Conservation (phyloP, 2,113 vertebrate genomes). For the Argyrosomus japonicus region DNA sequence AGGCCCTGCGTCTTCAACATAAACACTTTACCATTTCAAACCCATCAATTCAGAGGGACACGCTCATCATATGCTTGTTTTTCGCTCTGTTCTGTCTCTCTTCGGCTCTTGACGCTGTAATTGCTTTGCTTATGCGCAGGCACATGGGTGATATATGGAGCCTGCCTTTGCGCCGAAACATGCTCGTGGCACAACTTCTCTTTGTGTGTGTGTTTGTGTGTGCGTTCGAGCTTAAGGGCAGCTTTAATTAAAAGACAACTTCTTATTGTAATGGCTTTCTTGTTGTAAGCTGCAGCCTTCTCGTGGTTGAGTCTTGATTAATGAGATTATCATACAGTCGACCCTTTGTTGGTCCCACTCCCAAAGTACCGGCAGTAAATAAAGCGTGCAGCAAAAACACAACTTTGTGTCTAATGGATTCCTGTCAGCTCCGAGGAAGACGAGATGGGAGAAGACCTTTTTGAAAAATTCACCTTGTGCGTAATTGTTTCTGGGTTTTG, state of each 20-base stretch:
- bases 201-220: slow-evolving; percentile 15
- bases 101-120: slow-evolving; percentile 54
- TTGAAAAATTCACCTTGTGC: background rate
- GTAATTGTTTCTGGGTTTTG: background rate
- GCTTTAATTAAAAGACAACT: slow-evolving; percentile 75
- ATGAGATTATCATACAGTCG: slow-evolving; percentile 67
- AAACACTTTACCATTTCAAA: slow-evolving; percentile 64
- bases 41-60: slow-evolving; percentile 52
- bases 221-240: slow-evolving; percentile 54
- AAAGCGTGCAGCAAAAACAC: background rate
- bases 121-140: slow-evolving; percentile 69
- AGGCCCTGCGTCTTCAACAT: slow-evolving; percentile 30
- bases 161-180: slow-evolving; percentile 30
- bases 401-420: slow-evolving; percentile 11
- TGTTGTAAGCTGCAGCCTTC: slow-evolving; percentile 51
- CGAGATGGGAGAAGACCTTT: background rate
- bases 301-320: slow-evolving; percentile 62
- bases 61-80: slow-evolving; percentile 56
- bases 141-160: slow-evolving; percentile 57
- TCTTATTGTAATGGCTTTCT: slow-evolving; percentile 62
- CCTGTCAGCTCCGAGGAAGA: slow-evolving; percentile 15
- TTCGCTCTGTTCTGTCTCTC: slow-evolving; percentile 25
- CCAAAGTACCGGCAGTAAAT: background rate
- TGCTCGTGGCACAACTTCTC: slow-evolving; percentile 9
- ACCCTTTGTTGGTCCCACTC: slow-evolving; percentile 12